These are phyloP conservation scores for Auanema freiburgensis DNA, from an alignment of 2,888 invertebrate genomes.

Conservation along the genomic window DNA sequence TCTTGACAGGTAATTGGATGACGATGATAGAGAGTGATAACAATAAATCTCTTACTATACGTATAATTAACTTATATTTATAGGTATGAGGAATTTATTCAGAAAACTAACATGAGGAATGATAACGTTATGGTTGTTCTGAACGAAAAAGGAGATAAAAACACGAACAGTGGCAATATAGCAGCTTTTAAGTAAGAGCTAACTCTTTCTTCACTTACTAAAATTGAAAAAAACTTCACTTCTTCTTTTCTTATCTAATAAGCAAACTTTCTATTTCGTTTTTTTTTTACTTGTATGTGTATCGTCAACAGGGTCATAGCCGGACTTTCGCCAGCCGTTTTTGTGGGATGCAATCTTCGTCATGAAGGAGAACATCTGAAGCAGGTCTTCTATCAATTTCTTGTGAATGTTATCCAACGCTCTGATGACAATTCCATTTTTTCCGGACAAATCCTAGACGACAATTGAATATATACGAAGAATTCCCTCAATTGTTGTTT, in stretches of 20 bases:
- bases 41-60: too few species aligned
- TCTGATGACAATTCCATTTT: conserved; percentile 1
- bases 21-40: conserved; percentile 3
- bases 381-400: conserved; percentile 14
- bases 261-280: too few species aligned
- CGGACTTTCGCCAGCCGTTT: conserved; percentile 3
- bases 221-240: background rate
- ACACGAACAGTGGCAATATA: conserved; percentile 18
- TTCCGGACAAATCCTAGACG: too few species aligned
- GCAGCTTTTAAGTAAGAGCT: conserved; percentile 16
- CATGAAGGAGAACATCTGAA: conserved; percentile 19
- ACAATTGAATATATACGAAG: too few species aligned
- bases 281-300: background rate
- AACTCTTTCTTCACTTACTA: background rate
- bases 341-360: conserved; percentile 14
- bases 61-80: background rate
- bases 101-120: conserved; percentile 8
- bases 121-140: conserved; percentile 18
- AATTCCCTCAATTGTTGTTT: too few species aligned
- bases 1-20: conserved; percentile 9
- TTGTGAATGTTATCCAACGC: conserved; percentile 3
- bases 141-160: conserved; percentile 19
- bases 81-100: conserved; percentile 23
- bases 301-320: background rate
- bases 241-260: too few species aligned